A percentile compares a stretch with the other conserved stretches of the same genome.
Conservation (phyloP, 2,797 vertebrate genomes). For the Rhabdomys pumilio region DNA sequence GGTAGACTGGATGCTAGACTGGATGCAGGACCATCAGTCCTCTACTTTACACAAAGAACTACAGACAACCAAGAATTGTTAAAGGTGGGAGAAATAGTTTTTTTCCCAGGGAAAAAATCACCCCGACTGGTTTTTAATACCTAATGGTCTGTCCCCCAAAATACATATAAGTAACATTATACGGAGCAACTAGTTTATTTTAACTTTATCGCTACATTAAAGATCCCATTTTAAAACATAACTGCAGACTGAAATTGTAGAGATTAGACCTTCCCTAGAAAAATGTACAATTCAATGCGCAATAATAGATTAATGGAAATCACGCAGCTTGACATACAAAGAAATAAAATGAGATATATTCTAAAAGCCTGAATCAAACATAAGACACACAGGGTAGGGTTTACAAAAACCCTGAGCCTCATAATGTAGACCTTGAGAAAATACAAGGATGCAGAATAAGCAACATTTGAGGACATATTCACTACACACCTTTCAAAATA, state of each 20-base stretch:
- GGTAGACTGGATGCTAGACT: not conserved
- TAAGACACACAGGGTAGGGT: not conserved
- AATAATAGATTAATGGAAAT: not conserved
- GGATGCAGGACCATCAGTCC: not conserved
- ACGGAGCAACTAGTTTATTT: not conserved
- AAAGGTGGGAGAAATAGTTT: not conserved
- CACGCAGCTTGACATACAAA: not conserved
- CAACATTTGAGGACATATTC: not conserved
- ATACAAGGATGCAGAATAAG: not conserved
- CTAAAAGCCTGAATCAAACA: not conserved
- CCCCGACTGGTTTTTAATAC: not conserved
- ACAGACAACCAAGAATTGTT: not conserved
- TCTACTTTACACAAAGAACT: not conserved
- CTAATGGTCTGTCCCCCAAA: not conserved
- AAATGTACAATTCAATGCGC: not conserved
- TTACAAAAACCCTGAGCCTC: not conserved
- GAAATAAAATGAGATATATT: not conserved
- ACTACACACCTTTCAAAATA: not conserved
- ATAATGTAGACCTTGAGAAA: not conserved
- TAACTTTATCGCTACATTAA: not conserved
- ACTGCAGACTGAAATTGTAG: not conserved
- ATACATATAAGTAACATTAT: not conserved
- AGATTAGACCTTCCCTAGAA: not conserved
- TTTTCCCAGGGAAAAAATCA: not conserved
- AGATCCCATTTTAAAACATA: not conserved